Percentiles rank a stretch among this genome's conserved stretches.
Evolutionary conservation across 2,888 invertebrate species (phyloP).

Genomic region (Octodonta nipae): DNA sequence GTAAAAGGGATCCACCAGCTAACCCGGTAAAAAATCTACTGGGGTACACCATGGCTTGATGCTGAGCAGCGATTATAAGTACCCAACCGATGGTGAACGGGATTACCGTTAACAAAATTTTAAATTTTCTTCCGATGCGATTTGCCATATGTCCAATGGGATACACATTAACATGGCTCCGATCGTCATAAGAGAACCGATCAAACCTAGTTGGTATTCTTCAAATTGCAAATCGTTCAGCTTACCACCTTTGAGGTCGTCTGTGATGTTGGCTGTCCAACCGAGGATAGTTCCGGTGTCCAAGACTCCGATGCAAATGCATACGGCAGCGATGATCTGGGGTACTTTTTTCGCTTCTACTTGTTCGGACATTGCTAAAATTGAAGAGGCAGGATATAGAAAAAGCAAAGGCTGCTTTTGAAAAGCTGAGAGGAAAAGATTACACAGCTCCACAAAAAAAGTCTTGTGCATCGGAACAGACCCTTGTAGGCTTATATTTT

Average conservation of each 20-base stretch:
- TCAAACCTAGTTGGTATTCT: constrained; percentile 48
- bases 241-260: constrained; percentile 33
- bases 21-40: too few relatives aligned
- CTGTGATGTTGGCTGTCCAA: constrained; percentile 62
- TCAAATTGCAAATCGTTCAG: constrained; percentile 28
- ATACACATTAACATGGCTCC: constrained; percentile 61
- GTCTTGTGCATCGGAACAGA: too few relatives aligned
- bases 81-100: constrained; percentile 65
- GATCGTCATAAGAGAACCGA: constrained; percentile 53
- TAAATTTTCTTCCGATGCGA: constrained; percentile 53
- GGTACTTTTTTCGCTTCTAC: constrained; percentile 38
- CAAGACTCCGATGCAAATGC: constrained; percentile 45
- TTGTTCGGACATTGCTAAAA: too few relatives aligned
- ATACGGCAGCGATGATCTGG: constrained; percentile 51
- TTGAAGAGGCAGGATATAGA: too few relatives aligned
- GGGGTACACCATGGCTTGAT: constrained; percentile 46
- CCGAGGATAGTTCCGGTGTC: constrained; percentile 62
- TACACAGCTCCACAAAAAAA: too few relatives aligned
- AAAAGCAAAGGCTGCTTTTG: too few relatives aligned
- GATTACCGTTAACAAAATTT: constrained; percentile 48
- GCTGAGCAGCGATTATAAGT: constrained; percentile 52
- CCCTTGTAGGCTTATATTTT: too few relatives aligned
- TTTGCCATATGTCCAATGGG: constrained; percentile 44
- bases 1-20: too few relatives aligned
- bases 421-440: too few relatives aligned